phyloP scores from a whole-genome alignment of 2,113 vertebrate genomes.

The Tretioscincus oriximinensis region DNA sequence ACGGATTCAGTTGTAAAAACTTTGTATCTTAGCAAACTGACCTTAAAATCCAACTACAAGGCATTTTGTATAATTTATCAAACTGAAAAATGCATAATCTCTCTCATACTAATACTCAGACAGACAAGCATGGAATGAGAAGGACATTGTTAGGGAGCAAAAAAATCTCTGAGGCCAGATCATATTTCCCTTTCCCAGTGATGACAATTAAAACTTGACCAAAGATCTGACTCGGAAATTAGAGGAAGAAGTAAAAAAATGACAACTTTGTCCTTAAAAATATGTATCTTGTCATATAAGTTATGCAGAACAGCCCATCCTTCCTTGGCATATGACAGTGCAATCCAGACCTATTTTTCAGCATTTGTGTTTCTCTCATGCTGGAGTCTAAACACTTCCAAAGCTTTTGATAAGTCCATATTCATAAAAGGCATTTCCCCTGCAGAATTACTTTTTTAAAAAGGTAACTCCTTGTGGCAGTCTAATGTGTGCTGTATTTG shows the following conservation, averaged over 20 bases:
- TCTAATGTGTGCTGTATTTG: conserved; percentile 28
- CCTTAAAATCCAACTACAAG: not conserved
- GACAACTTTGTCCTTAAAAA: conserved; percentile 39
- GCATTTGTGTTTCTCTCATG: conserved; percentile 35
- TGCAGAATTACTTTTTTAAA: conserved; percentile 28
- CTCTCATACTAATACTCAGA: not conserved
- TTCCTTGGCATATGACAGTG: conserved; percentile 50
- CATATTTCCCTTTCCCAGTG: conserved; percentile 50
- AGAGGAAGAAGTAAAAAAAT: conserved; percentile 40
- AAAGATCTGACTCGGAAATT: conserved; percentile 59
- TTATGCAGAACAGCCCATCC: conserved; percentile 40
- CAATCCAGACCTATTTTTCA: conserved; percentile 37
- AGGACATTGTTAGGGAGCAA: too few relatives aligned
- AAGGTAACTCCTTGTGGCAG: conserved; percentile 30
- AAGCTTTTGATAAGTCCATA: conserved; percentile 49
- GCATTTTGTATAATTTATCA: not conserved
- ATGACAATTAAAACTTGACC: conserved; percentile 63
- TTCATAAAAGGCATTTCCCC: conserved; percentile 45
- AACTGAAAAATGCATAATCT: too few relatives aligned
- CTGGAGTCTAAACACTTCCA: conserved; percentile 23
- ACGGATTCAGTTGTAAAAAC: not conserved
- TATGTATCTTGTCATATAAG: conserved; percentile 41
- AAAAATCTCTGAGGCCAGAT: conserved; percentile 9
- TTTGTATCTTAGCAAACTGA: not conserved
- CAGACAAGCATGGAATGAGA: not conserved